These are phyloP conservation scores for Timema podura DNA, from an alignment of 2,888 invertebrate genomes.

Conservation along the genomic window DNA sequence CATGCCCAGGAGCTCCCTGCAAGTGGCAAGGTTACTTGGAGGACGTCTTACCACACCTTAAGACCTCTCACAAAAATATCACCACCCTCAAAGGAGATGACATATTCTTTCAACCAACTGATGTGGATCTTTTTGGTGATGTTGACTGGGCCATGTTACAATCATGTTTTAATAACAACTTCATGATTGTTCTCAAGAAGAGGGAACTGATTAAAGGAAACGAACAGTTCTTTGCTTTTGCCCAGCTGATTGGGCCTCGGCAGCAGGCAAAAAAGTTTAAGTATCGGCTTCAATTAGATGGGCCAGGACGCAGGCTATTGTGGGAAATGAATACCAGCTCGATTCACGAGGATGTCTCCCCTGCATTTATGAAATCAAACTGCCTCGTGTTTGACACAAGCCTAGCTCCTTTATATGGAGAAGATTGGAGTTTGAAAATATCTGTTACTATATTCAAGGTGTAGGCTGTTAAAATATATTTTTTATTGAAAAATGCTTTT, in stretches of 20 bases:
- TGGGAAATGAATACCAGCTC: conserved; percentile 99
- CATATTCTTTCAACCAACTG: conserved; percentile 98
- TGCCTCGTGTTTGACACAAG: conserved; percentile 98
- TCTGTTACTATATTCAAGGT: conserved; percentile 98
- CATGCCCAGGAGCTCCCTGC: conserved; percentile 98
- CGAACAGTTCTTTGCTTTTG: conserved; percentile 96
- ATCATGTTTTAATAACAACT: conserved; percentile 97
- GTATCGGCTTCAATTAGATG: conserved; percentile 94
- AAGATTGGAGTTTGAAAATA: conserved; percentile 98
- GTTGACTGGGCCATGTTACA: conserved; percentile 99
- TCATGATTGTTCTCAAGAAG: conserved; percentile 98
- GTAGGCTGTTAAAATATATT: conserved; percentile 39
- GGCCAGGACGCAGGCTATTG: conserved; percentile 87
- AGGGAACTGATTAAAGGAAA: conserved; percentile 97
- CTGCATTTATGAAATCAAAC: conserved; percentile 95
- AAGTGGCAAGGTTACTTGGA: conserved; percentile 98
- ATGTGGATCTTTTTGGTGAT: conserved; percentile 97
- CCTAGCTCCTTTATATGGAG: conserved; percentile 96
- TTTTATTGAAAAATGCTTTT: too few species aligned
- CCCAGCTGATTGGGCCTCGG: conserved; percentile 95
- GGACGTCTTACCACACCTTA: conserved; percentile 97
- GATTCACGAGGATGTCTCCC: conserved; percentile 97
- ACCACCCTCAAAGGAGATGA: conserved; percentile 98
- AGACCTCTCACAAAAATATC: conserved; percentile 96
- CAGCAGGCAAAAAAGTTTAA: conserved; percentile 99